Conservation (phyloP, 1,140 invertebrate species). For the Bombus huntii region DNA sequence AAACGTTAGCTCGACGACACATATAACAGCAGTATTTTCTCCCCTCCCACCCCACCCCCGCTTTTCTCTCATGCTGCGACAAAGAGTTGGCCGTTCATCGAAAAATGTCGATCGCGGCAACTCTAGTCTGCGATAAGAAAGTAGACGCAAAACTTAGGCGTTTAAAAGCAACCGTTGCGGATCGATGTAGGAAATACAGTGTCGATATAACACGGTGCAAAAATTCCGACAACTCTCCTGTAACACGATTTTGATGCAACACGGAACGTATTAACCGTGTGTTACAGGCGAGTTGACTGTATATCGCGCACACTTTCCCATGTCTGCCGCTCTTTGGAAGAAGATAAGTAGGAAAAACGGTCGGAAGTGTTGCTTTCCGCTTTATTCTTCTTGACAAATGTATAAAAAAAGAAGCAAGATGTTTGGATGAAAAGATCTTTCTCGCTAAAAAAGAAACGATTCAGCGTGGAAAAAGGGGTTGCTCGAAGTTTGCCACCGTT, state of each 20-base stretch:
- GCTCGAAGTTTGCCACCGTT: neutral
- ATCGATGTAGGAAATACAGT: neutral
- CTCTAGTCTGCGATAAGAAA: neutral
- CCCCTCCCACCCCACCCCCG: neutral
- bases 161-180: neutral
- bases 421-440: neutral
- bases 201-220: neutral
- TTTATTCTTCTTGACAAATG: neutral
- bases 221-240: neutral
- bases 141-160: neutral
- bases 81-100: neutral
- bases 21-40: conserved; percentile 42
- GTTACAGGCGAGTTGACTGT: too few relatives aligned
- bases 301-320: neutral
- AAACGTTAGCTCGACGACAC: conserved; percentile 44
- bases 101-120: neutral
- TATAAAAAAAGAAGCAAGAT: neutral
- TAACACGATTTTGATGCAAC: neutral
- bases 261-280: too few relatives aligned
- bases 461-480: neutral
- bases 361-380: neutral
- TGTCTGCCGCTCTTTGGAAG: neutral
- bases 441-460: neutral
- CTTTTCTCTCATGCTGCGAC: neutral
- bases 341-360: neutral